Percentiles rank a stretch among this genome's conserved stretches.
Evolutionary conservation across 2,113 vertebrate species (phyloP).

Genomic region (Rhabdornis inornatus): DNA sequence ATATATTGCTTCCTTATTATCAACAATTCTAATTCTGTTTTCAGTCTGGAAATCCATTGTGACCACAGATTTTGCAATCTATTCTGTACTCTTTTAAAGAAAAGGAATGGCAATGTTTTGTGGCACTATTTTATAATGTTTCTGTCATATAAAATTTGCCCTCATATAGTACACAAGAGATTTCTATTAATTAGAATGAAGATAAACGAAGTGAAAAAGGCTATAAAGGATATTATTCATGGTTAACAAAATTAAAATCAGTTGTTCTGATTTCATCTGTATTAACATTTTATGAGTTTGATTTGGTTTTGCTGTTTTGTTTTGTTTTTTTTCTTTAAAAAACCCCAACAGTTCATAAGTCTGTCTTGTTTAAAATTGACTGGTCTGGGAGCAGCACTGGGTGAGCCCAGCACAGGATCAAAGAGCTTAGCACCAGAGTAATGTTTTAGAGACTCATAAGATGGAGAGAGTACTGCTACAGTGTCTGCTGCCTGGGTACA

Average conservation of each 20-base stretch:
- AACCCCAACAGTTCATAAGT: neutral
- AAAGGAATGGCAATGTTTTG: neutral
- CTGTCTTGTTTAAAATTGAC: neutral
- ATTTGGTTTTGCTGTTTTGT: neutral
- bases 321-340: neutral
- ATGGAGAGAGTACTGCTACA: neutral
- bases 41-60: neutral
- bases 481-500: fast-evolving
- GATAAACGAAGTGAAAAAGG: neutral
- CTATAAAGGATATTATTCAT: neutral
- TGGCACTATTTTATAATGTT: neutral
- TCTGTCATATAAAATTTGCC: neutral
- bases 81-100: neutral
- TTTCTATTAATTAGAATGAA: neutral
- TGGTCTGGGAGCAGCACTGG: neutral
- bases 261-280: neutral
- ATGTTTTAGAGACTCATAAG: neutral
- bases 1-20: neutral
- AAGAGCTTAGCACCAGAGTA: neutral
- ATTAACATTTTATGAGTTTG: neutral
- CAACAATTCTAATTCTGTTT: neutral
- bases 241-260: neutral
- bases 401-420: neutral
- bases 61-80: neutral
- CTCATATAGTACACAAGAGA: neutral